These are phyloP conservation scores for Nomada hirtipes DNA, from an alignment of 2,888 invertebrate genomes.

Conservation along the genomic window DNA sequence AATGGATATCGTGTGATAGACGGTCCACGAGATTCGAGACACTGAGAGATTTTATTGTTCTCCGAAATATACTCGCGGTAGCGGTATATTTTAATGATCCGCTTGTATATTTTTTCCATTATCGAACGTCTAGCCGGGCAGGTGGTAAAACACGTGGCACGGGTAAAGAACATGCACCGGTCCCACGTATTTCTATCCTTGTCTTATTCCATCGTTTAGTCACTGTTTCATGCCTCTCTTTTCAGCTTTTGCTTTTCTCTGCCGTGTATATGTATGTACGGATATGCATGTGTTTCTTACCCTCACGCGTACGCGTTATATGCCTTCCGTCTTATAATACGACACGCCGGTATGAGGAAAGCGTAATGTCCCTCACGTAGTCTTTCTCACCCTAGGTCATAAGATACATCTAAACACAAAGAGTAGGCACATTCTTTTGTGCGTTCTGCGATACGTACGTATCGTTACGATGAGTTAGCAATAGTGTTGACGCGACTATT, in stretches of 20 bases:
- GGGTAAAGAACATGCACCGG: slow-evolving; percentile 65
- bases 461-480: background rate
- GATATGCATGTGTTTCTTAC: background rate
- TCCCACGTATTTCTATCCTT: slow-evolving; percentile 39
- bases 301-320: slow-evolving; percentile 7
- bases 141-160: slow-evolving; percentile 72
- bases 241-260: slow-evolving; percentile 24
- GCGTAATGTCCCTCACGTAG: slow-evolving; percentile 27
- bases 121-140: slow-evolving; percentile 59
- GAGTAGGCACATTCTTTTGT: slow-evolving; percentile 22
- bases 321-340: slow-evolving; percentile 32
- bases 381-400: slow-evolving; percentile 44
- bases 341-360: slow-evolving; percentile 28
- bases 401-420: slow-evolving; percentile 28
- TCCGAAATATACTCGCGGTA: slow-evolving; percentile 17
- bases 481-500: background rate
- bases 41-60: background rate
- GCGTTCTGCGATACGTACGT: slow-evolving; percentile 5
- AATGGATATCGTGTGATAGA: background rate
- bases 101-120: slow-evolving; percentile 48
- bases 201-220: slow-evolving; percentile 47
- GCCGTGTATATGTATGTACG: slow-evolving; percentile 3
- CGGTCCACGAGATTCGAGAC: background rate
- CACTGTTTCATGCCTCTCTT: slow-evolving; percentile 26
- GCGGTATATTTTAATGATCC: slow-evolving; percentile 45